Percentiles rank a stretch among this genome's conserved stretches.
These are phyloP conservation scores for Lycocerus yunnanus DNA, from an alignment of 2,888 invertebrate species.

Conservation along the genomic window DNA sequence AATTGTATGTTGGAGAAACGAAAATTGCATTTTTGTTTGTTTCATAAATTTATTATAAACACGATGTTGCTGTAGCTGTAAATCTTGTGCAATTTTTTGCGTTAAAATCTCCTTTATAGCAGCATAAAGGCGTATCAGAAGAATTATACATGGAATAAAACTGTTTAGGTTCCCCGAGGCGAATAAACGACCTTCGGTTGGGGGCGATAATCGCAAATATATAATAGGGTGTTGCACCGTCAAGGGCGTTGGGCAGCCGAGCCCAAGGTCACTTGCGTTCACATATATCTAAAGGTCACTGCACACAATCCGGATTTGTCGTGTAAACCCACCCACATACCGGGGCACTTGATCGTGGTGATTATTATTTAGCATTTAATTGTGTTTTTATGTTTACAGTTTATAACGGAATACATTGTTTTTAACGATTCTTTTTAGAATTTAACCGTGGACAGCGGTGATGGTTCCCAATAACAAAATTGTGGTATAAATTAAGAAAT, in stretches of 20 bases:
- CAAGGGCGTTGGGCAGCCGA: slow-evolving; percentile 35
- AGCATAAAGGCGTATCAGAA: not conserved
- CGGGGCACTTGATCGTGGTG: not conserved
- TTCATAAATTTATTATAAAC: not conserved
- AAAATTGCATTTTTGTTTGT: not conserved
- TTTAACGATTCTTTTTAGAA: not conserved
- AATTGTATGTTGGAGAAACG: not conserved
- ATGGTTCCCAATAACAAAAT: slow-evolving; percentile 11
- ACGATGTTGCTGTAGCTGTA: not conserved
- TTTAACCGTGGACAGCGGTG: not conserved
- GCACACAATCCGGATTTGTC: slow-evolving; percentile 36
- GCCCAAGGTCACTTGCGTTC: slow-evolving; percentile 33
- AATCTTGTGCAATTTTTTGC: not conserved
- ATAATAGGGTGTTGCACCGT: slow-evolving; percentile 35
- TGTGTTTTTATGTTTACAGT: slow-evolving; percentile 5
- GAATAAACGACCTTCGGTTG: slow-evolving; percentile 33
- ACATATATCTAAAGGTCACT: slow-evolving; percentile 34
- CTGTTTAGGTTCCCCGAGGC: slow-evolving; percentile 16
- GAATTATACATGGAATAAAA: slow-evolving; percentile 9
- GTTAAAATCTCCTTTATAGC: not conserved
- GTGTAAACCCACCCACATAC: slow-evolving; percentile 25
- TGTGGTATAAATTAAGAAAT: not conserved
- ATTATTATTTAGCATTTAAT: not conserved
- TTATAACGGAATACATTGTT: slow-evolving; percentile 8
- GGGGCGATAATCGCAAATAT: slow-evolving; percentile 25